phyloP scores from a whole-genome alignment of 2,797 vertebrate genomes.

The Pseudochaenichthys georgianus region DNA sequence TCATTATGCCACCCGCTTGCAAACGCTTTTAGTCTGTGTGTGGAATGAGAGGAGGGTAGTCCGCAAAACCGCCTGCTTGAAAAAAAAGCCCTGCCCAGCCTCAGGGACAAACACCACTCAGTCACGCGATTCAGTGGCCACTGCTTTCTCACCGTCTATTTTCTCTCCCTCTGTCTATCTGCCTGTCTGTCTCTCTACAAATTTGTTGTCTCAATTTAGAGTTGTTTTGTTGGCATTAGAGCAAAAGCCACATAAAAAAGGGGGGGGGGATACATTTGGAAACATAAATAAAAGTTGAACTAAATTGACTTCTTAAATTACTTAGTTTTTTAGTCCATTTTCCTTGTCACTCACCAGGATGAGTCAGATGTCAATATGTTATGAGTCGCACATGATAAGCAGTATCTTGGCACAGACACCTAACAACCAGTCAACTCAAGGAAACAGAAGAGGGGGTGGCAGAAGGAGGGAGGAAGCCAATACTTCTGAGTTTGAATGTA shows the following conservation, averaged over 20 bases:
- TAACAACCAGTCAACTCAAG: slow-evolving; percentile 40
- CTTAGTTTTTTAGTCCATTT: background rate
- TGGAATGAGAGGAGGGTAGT: slow-evolving; percentile 82
- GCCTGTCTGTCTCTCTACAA: background rate
- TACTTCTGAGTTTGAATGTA: slow-evolving; percentile 35
- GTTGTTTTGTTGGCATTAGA: background rate
- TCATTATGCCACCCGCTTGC: slow-evolving; percentile 83
- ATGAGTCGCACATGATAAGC: slow-evolving; percentile 53
- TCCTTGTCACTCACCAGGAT: slow-evolving; percentile 13
- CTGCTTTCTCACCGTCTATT: slow-evolving; percentile 63
- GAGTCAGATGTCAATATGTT: slow-evolving; percentile 45
- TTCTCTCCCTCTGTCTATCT: slow-evolving; percentile 34
- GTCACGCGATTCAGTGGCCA: slow-evolving; percentile 79
- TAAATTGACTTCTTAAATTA: background rate
- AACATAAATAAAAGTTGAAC: background rate
- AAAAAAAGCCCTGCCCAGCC: slow-evolving; percentile 79
- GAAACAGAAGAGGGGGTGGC: slow-evolving; percentile 17
- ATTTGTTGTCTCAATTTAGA: background rate
- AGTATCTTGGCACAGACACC: slow-evolving; percentile 46
- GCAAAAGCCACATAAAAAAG: background rate
- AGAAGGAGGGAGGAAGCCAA: slow-evolving; percentile 16
- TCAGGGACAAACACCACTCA: slow-evolving; percentile 82
- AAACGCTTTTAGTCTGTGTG: slow-evolving; percentile 81
- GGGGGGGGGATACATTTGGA: background rate
- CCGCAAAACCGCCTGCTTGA: slow-evolving; percentile 81